Base-by-base conservation (phyloP, 1,140 invertebrate genomes). In the Sarcophaga peregrina region DNA sequence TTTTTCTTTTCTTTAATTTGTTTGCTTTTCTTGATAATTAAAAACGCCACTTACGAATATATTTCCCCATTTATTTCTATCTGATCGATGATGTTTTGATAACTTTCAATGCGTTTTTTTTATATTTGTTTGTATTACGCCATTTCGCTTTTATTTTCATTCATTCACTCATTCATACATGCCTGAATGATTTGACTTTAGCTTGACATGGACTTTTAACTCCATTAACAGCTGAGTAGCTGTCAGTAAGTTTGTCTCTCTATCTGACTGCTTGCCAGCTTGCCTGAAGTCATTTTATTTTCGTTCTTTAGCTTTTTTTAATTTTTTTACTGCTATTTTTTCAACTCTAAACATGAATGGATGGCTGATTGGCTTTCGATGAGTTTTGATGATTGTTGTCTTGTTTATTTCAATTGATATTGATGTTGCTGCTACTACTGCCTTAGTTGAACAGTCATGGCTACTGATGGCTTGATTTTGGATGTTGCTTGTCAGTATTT, bases 361-460 rank as follows among this genome's bases (percentile, higher is more conserved):
- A 52, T 52, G 50, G 50, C 7, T 58, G 54, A n/a, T 58, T 13
- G 54, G 15, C n/a, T n/a, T n/a, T 58, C 54, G 54, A 58, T 58
- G 54, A 58, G 54, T 58, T 58, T 37, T 37, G 25, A 37, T 58
- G 54, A 58, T 58, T 58, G 54, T 13, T 58, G 54, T 11, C 54
- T 58, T n/a, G 54, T 37, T 37, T 58, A n/a, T 58, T 58, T 58
- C 54, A 58, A 58, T 58, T 58, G 54, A 58, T 58, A n/a, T 58
- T 58, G 54, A 13, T 58, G 54, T n/a, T 58, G 54, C 54, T 58
- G 54, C 54, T 58, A 13, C 54, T 5, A n/a, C 54, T n/a, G n/a
- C 54, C 25, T 37, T 4, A 37, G 25, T 37, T 37, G 25, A 37
- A 37, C 4, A 37, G 25, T 58, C 54, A 58, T 4, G 7, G 11